phyloP scores from a whole-genome alignment of 2,888 invertebrate species.

The Idaea straminata region DNA sequence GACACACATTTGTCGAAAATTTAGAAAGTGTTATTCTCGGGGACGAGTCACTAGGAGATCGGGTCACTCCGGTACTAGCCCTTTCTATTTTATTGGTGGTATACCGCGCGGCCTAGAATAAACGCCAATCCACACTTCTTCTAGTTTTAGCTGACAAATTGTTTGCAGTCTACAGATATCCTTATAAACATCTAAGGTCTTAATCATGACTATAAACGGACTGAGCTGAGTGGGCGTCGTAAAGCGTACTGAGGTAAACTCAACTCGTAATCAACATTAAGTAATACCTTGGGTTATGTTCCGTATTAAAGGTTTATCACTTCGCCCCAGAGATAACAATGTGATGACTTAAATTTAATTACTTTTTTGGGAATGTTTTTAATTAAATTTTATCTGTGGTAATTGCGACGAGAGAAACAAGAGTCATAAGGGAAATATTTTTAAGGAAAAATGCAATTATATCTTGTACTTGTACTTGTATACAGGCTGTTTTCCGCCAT shows the following conservation, averaged over 20 bases:
- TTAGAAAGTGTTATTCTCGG: too few species aligned
- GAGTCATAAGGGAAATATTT: background rate
- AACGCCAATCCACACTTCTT: too few species aligned
- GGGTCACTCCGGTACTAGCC: too few species aligned
- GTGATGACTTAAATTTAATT: slow-evolving; percentile 23
- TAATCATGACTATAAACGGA: slow-evolving; percentile 35
- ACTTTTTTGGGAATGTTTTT: slow-evolving; percentile 4
- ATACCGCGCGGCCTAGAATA: too few species aligned
- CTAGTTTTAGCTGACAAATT: background rate
- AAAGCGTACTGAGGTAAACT: slow-evolving; percentile 33
- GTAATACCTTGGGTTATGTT: slow-evolving; percentile 24
- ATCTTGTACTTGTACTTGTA: too few species aligned
- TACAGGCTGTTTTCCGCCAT: too few species aligned
- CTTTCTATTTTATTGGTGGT: too few species aligned
- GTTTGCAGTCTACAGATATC: background rate
- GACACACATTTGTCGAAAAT: too few species aligned
- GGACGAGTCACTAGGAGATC: too few species aligned
- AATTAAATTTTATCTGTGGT: background rate
- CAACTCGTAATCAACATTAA: slow-evolving; percentile 32
- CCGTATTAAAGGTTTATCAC: slow-evolving; percentile 26
- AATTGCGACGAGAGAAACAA: background rate
- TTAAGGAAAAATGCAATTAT: too few species aligned
- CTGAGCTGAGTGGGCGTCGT: slow-evolving; percentile 19
- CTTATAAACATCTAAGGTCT: slow-evolving; percentile 32
- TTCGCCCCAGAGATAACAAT: slow-evolving; percentile 24